These are phyloP conservation scores for Helleia helle DNA, from an alignment of 2,888 invertebrate genomes.

Conservation along the genomic window DNA sequence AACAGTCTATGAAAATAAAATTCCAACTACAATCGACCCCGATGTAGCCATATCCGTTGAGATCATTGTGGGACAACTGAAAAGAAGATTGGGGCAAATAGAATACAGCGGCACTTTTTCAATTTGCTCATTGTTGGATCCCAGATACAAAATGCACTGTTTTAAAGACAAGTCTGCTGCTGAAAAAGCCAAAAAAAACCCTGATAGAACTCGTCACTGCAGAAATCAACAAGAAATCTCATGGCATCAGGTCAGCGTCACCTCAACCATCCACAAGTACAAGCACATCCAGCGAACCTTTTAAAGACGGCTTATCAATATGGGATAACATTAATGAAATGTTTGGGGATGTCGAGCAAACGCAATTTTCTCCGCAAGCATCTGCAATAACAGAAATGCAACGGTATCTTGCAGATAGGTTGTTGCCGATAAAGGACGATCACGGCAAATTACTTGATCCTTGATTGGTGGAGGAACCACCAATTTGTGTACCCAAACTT, in stretches of 20 bases:
- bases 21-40: background rate
- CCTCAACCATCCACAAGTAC: background rate
- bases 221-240: background rate
- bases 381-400: background rate
- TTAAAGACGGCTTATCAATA: background rate
- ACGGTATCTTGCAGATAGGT: too few species aligned
- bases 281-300: background rate
- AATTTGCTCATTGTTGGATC: background rate
- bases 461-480: background rate
- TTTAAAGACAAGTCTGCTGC: background rate
- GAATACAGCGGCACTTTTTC: background rate
- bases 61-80: background rate
- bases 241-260: background rate
- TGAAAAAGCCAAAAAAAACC: background rate
- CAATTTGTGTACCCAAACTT: background rate
- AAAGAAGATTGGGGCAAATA: background rate
- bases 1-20: constrained; percentile 1
- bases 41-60: background rate
- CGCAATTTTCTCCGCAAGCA: background rate
- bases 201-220: background rate
- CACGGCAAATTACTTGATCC: background rate
- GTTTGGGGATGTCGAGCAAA: too few species aligned
- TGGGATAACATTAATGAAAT: background rate
- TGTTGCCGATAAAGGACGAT: background rate
- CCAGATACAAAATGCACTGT: background rate